Base-by-base conservation (phyloP, 2,888 invertebrate genomes). In the Mystacides longicornis region DNA sequence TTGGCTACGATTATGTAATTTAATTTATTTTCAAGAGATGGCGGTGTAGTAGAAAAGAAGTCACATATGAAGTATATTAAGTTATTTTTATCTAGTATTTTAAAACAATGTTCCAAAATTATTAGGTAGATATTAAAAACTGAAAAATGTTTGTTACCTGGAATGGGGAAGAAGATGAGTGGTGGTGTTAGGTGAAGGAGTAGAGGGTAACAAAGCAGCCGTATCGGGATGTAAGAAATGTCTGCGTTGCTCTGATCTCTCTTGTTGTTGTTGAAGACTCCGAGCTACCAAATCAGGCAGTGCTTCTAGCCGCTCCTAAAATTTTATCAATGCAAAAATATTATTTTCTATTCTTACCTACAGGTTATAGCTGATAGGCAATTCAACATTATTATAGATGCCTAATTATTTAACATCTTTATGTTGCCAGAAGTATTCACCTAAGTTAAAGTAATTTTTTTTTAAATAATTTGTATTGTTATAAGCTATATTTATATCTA, bases 161-260 rank as follows among this genome's bases (percentile, higher is more conserved):
- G 80, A 75, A 68, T 81, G 81, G 62, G 81, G 80, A 63, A 81
- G 77, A 63, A 79, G 71, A 67, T 68, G 67, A 63, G 77, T 75
- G 59, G 75, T 77, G 63, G 68, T 69, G 61, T 78, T 75, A 53
- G 73, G 78, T 63, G 67, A 66, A 62, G 65, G 69, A 60, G 73
- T 75, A 63, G 71, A 78, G 65, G 72, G 82, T 62, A 66, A 67
- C 19, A 66, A 75, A 49, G 87, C 90, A 60, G 92, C 91, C 58
- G 90, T 86, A 68, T 92, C 92, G 48, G 92, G 92, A 72, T 92
- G 92, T 61, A 93, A 79, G 75, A 89, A 92, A 72, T 92, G 90
- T 60, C 87, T 82, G 61, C 89, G 75, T 69, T 90, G 89, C 67
- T 91, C 91, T 64, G 87, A 78, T 63, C 88, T 81, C 70, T 90